Conservation (phyloP, 2,113 vertebrate species). For the Pterocles gutturalis region DNA sequence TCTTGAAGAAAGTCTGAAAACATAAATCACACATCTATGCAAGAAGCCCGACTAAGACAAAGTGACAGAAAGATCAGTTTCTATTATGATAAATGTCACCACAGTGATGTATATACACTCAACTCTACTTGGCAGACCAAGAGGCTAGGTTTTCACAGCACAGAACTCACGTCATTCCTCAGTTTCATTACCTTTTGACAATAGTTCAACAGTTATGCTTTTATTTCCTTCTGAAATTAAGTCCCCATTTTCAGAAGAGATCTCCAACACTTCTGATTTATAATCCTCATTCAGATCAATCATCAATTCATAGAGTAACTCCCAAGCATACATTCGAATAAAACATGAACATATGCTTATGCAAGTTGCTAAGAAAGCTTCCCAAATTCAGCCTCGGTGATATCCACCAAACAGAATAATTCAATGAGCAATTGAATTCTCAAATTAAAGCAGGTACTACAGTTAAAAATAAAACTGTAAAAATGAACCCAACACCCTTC, state of each 20-base stretch:
- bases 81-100: neutral
- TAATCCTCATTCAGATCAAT: neutral
- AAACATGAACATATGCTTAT: neutral
- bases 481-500: neutral
- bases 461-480: neutral
- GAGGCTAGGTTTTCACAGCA: neutral
- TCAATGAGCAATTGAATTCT: neutral
- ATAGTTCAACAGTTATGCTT: neutral
- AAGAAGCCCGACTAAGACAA: neutral
- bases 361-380: neutral
- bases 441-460: neutral
- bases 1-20: constrained; percentile 86
- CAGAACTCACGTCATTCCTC: neutral
- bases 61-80: neutral
- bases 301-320: neutral
- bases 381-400: neutral
- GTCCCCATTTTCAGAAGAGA: neutral
- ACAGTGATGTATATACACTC: neutral
- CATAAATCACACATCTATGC: neutral
- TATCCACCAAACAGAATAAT: neutral
- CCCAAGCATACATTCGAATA: neutral
- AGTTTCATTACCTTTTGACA: neutral
- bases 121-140: neutral
- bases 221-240: neutral
- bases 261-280: neutral